These are phyloP conservation scores for Lepidurus couesii DNA, from an alignment of 1,140 invertebrate genomes.

Conservation along the genomic window DNA sequence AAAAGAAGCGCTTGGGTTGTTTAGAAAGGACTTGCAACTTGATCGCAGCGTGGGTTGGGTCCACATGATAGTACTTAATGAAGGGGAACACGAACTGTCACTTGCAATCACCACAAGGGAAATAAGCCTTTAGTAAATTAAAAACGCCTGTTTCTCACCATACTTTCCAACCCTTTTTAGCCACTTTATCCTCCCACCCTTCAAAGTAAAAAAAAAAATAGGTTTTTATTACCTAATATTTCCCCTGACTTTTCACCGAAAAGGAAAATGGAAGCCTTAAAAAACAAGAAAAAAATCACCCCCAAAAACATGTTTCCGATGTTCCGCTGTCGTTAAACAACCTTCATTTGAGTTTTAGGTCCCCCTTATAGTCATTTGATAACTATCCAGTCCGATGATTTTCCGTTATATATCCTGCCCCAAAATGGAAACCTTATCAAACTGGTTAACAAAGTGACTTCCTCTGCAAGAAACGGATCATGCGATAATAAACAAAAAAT, in stretches of 20 bases:
- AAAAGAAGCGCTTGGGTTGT: not conserved
- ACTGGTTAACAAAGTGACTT: constrained; percentile 11
- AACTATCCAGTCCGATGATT: constrained; percentile 9
- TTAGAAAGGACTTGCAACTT: constrained; percentile 8
- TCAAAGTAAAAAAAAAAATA: not conserved
- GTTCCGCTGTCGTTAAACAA: not conserved
- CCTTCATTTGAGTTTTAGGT: not conserved
- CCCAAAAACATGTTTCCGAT: constrained; percentile 10
- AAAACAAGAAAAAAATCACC: too few species aligned
- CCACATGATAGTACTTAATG: constrained; percentile 22
- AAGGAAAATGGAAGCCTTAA: too few species aligned
- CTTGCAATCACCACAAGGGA: constrained; percentile 18
- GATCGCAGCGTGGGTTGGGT: constrained; percentile 4
- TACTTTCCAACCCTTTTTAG: not conserved
- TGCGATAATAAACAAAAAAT: not conserved
- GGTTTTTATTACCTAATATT: not conserved
- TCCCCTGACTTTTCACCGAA: too few species aligned
- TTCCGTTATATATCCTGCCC: not conserved
- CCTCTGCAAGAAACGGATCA: not conserved
- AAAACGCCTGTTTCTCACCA: not conserved
- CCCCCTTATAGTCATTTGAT: not conserved
- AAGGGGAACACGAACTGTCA: constrained; percentile 18
- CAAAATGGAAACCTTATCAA: not conserved
- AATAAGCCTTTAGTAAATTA: constrained; percentile 15
- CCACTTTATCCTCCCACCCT: not conserved